A percentile compares a stretch with the other conserved stretches of the same genome.
These are phyloP conservation scores for Stenolophus ochropezus DNA, from an alignment of 2,888 invertebrate species.

Conservation along the genomic window DNA sequence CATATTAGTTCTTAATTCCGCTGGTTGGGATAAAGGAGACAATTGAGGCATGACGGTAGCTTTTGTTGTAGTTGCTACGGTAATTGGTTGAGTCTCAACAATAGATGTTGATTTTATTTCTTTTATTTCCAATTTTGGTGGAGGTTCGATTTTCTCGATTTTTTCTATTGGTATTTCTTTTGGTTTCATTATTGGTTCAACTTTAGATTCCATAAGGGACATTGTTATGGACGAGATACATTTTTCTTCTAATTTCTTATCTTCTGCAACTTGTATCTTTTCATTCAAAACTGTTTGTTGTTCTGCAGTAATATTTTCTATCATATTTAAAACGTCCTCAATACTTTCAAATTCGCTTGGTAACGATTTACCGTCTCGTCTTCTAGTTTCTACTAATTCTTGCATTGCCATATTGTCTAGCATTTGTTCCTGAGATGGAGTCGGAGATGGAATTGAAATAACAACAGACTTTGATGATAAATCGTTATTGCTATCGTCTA, in stretches of 20 bases:
- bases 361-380: conserved; percentile 74
- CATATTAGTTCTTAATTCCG: conserved; percentile 83
- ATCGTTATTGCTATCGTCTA: conserved; percentile 77
- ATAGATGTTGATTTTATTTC: conserved; percentile 16
- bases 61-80: conserved; percentile 69
- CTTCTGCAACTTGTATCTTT: conserved; percentile 64
- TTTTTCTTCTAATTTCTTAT: conserved; percentile 62
- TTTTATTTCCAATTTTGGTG: conserved; percentile 61
- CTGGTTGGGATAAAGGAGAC: conserved; percentile 83
- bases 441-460: conserved; percentile 80
- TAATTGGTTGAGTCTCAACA: conserved; percentile 65
- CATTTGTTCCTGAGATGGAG: conserved; percentile 80
- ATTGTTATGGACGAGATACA: conserved; percentile 57
- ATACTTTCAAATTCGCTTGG: conserved; percentile 78
- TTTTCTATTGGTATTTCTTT: conserved; percentile 63
- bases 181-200: conserved; percentile 63
- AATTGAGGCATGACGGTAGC: conserved; percentile 79
- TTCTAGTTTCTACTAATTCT: conserved; percentile 74
- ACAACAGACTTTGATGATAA: conserved; percentile 79
- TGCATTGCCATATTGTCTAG: conserved; percentile 79
- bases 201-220: conserved; percentile 63
- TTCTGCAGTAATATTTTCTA: conserved; percentile 77
- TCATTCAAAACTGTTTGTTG: conserved; percentile 67
- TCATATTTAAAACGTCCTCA: conserved; percentile 82
- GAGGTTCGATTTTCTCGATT: conserved; percentile 64